Evolutionary conservation across 2,113 vertebrate genomes (phyloP), one percentile per base, ranked within the genome.

Genomic region (Leptosomus discolor): DNA sequence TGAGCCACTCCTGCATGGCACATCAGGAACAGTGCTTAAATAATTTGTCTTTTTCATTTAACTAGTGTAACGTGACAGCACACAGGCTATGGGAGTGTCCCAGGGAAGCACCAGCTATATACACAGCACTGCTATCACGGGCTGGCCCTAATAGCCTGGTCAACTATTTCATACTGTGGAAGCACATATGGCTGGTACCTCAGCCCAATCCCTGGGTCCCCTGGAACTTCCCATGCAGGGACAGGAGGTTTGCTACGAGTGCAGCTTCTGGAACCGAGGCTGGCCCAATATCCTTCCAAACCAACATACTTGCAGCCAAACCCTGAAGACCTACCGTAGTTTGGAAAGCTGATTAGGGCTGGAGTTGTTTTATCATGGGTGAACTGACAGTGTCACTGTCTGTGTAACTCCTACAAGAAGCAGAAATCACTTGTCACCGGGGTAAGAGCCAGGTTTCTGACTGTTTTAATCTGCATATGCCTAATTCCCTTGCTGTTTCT

Each of bases 151-250:
- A 7, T 3, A 50, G 12, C 37, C 8, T 29, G 34, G 8, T 37
- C 15, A 29, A 3, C 45, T 13, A 11, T 8, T 5, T 4, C 0
- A 0, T 51, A n/a, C 27, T 0, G 0, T 11, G n/a, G 19, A 41
- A 85, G 19, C 29, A 43, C 50, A 22, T 43, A 37, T 5, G 32
- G 27, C n/a, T 70, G 76, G 24, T 75, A 54, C 24, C 6, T 65
- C 54, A 45, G 21, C 9, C 34, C 0, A 0, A 22, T 32, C 14
- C 60, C 23, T 4, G 3, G 23, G 11, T 39, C 48, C 36, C 22
- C 69, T 73, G 54, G 20, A 20, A 50, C 58, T 91, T 74, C 41
- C 30, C 23, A 27, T 0, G 0, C 0, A 5, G 26, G 15, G 15
- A 17, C 12, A 76, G 23, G 23, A 79, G 21, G 2, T 78, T 88